Conservation (phyloP, 2,113 vertebrate species). For the Rhadina sibilatrix region DNA sequence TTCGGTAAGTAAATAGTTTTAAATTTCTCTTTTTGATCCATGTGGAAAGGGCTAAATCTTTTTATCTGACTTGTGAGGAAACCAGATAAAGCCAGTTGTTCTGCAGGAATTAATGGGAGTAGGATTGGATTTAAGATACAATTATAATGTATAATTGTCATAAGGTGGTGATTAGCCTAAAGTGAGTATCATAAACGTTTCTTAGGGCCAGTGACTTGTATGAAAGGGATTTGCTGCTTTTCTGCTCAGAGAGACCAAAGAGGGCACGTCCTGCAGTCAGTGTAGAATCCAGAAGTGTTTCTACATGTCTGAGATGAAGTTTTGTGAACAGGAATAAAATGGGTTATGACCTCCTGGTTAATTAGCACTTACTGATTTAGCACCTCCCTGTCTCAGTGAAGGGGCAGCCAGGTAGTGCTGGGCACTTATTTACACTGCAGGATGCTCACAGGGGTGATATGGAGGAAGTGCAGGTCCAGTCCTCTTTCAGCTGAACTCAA, state of each 20-base stretch:
- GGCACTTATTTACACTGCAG: background rate
- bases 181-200: background rate
- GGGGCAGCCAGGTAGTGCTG: background rate
- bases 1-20: constrained; percentile 83
- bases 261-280: background rate
- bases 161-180: background rate
- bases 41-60: background rate
- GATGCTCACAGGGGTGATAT: background rate
- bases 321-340: background rate
- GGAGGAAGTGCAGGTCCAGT: background rate
- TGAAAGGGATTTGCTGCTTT: background rate
- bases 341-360: background rate
- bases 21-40: background rate
- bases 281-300: background rate
- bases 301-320: background rate
- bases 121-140: background rate
- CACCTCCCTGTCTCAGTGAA: background rate
- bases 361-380: background rate
- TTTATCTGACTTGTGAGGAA: background rate
- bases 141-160: background rate
- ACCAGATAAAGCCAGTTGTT: background rate
- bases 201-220: background rate
- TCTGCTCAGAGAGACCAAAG: background rate
- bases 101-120: background rate
- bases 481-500: background rate